These are phyloP conservation scores for Pangasius macronema DNA, from an alignment of 2,797 vertebrate genomes.

Conservation along the genomic window DNA sequence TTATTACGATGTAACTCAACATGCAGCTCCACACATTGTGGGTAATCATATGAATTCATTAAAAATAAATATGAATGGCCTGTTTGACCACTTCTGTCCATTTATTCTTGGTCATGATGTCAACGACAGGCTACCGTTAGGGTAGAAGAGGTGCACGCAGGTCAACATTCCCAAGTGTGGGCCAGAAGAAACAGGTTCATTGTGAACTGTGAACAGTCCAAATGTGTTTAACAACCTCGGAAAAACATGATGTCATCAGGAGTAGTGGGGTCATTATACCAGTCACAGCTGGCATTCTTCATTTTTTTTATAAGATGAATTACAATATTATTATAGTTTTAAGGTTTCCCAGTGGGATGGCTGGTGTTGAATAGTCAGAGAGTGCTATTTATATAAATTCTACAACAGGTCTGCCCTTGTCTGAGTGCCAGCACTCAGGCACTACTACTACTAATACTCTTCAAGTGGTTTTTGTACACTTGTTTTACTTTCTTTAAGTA, in stretches of 20 bases:
- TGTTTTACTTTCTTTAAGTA: neutral
- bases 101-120: conserved; percentile 48
- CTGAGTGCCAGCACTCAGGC: neutral
- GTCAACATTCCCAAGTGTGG: conserved; percentile 31
- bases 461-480: neutral
- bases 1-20: neutral
- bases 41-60: neutral
- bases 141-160: neutral
- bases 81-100: conserved; percentile 37
- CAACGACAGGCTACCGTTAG: conserved; percentile 13
- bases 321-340: conserved; percentile 50
- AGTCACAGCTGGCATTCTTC: conserved; percentile 34
- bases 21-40: neutral
- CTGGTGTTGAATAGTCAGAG: conserved; percentile 36
- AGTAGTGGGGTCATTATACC: conserved; percentile 27
- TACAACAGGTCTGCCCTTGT: conserved; percentile 35
- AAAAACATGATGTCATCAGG: conserved; percentile 56
- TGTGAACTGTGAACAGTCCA: conserved; percentile 32
- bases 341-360: conserved; percentile 37
- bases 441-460: neutral
- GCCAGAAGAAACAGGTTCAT: conserved; percentile 48
- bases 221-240: conserved; percentile 35
- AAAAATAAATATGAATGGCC: conserved; percentile 32
- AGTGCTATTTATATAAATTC: conserved; percentile 37
- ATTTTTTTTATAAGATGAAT: conserved; percentile 40